Percentiles rank a stretch among this genome's conserved stretches.
Conservation (phyloP, 2,888 invertebrate species). For the Dasypolia templi region DNA sequence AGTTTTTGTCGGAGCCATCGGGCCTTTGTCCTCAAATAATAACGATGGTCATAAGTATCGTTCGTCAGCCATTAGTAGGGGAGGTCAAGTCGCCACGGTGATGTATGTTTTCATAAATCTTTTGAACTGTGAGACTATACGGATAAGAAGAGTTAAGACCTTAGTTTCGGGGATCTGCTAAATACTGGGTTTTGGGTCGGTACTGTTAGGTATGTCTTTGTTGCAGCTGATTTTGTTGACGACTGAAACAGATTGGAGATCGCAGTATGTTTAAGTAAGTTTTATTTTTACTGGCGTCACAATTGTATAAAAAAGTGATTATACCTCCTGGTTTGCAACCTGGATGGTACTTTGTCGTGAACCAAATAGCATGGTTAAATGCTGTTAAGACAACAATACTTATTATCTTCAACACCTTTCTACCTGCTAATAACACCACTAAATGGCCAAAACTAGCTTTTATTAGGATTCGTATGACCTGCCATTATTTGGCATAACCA, state of each 20-base stretch:
- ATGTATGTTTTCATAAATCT: slow-evolving; percentile 83
- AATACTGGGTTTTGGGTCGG: slow-evolving; percentile 25
- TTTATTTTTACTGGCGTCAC: too few species aligned
- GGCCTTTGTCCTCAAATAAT: slow-evolving; percentile 50
- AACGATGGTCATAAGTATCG: slow-evolving; percentile 55
- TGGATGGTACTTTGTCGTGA: neutral
- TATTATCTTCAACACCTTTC: neutral
- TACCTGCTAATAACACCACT: neutral
- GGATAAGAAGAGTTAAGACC: slow-evolving; percentile 69
- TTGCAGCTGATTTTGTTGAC: neutral
- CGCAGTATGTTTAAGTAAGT: neutral
- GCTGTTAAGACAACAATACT: neutral
- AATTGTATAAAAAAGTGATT: neutral
- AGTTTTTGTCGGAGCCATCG: slow-evolving; percentile 41
- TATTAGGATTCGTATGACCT: neutral
- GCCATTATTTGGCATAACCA: neutral
- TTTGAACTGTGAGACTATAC: slow-evolving; percentile 75
- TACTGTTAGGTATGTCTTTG: neutral
- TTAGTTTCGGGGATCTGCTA: slow-evolving; percentile 55
- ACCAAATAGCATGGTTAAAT: neutral
- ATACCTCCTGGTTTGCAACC: neutral
- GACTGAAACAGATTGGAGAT: neutral
- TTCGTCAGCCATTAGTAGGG: slow-evolving; percentile 68
- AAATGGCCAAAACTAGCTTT: neutral
- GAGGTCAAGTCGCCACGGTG: slow-evolving; percentile 70